Base-by-base conservation (phyloP, 37 sponge, comb jelly and placozoan species). In the Chondrosia reniformis region DNA sequence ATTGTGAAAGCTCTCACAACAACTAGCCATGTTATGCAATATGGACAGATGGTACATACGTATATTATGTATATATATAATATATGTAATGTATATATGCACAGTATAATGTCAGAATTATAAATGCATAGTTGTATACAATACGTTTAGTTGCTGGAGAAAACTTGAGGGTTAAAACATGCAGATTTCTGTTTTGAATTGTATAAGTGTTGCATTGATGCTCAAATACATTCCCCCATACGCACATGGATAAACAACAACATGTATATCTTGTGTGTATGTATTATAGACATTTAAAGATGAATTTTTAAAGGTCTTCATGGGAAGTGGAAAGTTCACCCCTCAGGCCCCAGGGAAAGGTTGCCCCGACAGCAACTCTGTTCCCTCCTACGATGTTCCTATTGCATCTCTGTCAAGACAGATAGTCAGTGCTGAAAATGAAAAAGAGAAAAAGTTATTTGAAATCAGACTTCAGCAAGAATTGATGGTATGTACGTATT, bases 31-130 rank as follows among this genome's bases (percentile, higher is more conserved):
- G 89, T 88, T 28, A 59, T 46, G 44, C 71, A 84, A 25, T 92
- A 80, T 34, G 93, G 93, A 61, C 82, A 92, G 5, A 10, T 84
- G 86, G 85, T 88, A 33, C 12, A 77, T 75, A n/a, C n/a, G n/a
- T n/a, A n/a, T n/a, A n/a, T n/a, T n/a, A n/a, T n/a, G n/a, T n/a
- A n/a, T n/a, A n/a, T n/a, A n/a, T n/a, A n/a, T n/a, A n/a, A n/a
- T n/a, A n/a, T n/a, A n/a, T n/a, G n/a, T n/a, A n/a, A n/a, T n/a
- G n/a, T n/a, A n/a, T n/a, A n/a, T n/a, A n/a, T n/a, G n/a, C n/a
- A n/a, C n/a, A n/a, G n/a, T n/a, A n/a, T n/a, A n/a, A n/a, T n/a
- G n/a, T n/a, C n/a, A n/a, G n/a, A n/a, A n/a, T n/a, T n/a, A n/a
- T n/a, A n/a, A n/a, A n/a, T n/a, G n/a, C n/a, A n/a, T n/a, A n/a